Conservation (phyloP, 1,140 invertebrate genomes). For the Halictus rubicundus region DNA sequence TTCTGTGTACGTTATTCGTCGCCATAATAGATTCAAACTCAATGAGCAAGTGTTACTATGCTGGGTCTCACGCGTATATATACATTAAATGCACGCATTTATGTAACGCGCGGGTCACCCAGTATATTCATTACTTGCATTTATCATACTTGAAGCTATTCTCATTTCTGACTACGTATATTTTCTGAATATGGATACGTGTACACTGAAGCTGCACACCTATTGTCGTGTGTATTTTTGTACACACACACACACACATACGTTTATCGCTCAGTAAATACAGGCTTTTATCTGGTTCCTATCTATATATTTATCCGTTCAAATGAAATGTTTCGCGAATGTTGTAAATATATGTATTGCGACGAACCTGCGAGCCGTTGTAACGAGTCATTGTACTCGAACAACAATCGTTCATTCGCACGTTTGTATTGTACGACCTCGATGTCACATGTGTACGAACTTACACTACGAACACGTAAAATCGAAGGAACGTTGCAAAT, state of each 20-base stretch:
- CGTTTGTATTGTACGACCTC: background rate
- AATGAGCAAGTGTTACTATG: too few relatives aligned
- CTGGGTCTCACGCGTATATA: too few relatives aligned
- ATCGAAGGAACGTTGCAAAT: background rate
- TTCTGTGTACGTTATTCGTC: too few relatives aligned
- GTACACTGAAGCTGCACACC: background rate
- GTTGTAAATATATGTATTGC: background rate
- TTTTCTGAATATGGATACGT: background rate
- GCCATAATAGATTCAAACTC: too few relatives aligned
- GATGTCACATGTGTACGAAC: background rate
- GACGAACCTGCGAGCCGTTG: background rate
- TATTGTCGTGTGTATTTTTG: background rate
- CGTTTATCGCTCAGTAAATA: background rate
- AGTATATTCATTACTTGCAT: too few relatives aligned
- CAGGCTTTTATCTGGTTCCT: background rate
- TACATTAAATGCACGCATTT: too few relatives aligned
- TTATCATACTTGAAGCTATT: background rate
- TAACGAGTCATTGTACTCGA: constrained; percentile 8
- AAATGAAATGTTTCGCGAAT: background rate
- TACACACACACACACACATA: background rate
- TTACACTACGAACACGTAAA: background rate
- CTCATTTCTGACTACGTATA: background rate
- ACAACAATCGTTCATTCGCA: background rate
- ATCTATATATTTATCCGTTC: background rate
- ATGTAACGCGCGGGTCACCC: too few relatives aligned